Conservation (phyloP, 23 tunicate genomes). For the Ciona savignyi region DNA sequence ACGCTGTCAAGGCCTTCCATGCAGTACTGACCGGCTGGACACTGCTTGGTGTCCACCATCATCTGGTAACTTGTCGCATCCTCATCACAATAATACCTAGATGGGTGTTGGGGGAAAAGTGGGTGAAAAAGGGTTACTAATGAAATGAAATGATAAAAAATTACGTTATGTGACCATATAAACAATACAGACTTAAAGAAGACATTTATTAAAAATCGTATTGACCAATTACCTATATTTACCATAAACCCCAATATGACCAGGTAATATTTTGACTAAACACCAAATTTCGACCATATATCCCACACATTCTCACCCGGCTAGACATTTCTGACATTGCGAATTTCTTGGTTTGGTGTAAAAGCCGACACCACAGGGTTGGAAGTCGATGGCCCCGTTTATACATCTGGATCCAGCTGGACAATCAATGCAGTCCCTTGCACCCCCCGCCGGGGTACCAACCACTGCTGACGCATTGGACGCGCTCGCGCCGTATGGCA, state of each 20-base stretch:
- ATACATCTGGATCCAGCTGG: conserved; percentile 71
- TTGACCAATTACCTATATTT: no score
- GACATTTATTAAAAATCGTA: background rate
- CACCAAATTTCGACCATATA: no score
- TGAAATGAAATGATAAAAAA: background rate
- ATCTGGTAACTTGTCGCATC: conserved; percentile 51
- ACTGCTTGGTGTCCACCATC: conserved; percentile 63
- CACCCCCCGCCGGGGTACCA: conserved; percentile 72
- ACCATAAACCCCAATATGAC: no score
- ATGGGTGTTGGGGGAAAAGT: no score
- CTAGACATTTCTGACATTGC: conserved; percentile 46
- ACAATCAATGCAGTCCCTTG: conserved; percentile 67
- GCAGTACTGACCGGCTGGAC: conserved; percentile 85
- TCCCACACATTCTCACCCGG: conserved; percentile 79
- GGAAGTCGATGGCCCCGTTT: conserved; percentile 32
- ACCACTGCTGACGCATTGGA: background rate
- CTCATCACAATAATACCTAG: conserved; percentile 85
- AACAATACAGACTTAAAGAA: background rate
- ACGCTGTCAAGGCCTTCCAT: conserved; percentile 30
- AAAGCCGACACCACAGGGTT: conserved; percentile 52
- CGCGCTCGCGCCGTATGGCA: conserved; percentile 71
- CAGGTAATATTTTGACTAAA: no score
- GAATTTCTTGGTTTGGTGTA: conserved; percentile 66
- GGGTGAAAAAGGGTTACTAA: background rate
- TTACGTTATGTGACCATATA: background rate